phyloP scores from a whole-genome alignment of 2,113 vertebrate genomes.

The Ceratotherium simum region DNA sequence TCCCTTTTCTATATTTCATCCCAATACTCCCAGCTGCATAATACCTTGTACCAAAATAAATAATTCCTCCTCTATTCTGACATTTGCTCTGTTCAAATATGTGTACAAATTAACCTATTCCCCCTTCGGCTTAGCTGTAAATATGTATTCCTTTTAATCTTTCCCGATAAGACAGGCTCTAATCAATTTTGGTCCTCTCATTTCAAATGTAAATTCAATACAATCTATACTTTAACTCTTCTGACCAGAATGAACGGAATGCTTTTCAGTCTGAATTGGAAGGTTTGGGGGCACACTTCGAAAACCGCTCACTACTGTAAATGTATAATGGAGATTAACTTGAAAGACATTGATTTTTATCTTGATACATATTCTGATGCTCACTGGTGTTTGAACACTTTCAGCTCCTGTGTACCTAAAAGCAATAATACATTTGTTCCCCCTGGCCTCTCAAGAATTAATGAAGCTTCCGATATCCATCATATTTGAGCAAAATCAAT shows the following conservation, averaged over 20 bases:
- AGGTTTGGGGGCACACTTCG: neutral
- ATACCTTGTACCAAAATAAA: neutral
- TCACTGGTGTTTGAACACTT: slow-evolving; percentile 60
- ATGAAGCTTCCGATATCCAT: slow-evolving; percentile 45
- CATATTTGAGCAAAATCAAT: slow-evolving; percentile 67
- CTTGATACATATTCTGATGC: slow-evolving; percentile 66
- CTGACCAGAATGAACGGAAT: neutral
- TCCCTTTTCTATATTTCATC: neutral
- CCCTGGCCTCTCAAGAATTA: slow-evolving; percentile 55
- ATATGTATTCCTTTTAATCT: slow-evolving; percentile 42
- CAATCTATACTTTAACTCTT: slow-evolving; percentile 31
- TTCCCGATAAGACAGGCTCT: slow-evolving; percentile 22
- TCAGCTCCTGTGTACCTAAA: slow-evolving; percentile 44
- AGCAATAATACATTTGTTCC: slow-evolving; percentile 45
- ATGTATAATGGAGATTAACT: slow-evolving; percentile 56
- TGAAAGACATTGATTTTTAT: slow-evolving; percentile 79
- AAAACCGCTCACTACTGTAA: slow-evolving; percentile 48
- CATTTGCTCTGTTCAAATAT: slow-evolving; percentile 11
- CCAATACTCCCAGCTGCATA: neutral
- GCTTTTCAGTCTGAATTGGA: neutral
- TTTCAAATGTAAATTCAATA: slow-evolving; percentile 54
- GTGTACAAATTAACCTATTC: neutral
- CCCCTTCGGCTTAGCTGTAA: neutral
- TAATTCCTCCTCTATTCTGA: neutral
- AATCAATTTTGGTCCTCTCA: slow-evolving; percentile 48